A percentile compares a stretch with the other conserved stretches of the same genome.
Conservation (phyloP, 2,113 vertebrate species). For the Channa argus region DNA sequence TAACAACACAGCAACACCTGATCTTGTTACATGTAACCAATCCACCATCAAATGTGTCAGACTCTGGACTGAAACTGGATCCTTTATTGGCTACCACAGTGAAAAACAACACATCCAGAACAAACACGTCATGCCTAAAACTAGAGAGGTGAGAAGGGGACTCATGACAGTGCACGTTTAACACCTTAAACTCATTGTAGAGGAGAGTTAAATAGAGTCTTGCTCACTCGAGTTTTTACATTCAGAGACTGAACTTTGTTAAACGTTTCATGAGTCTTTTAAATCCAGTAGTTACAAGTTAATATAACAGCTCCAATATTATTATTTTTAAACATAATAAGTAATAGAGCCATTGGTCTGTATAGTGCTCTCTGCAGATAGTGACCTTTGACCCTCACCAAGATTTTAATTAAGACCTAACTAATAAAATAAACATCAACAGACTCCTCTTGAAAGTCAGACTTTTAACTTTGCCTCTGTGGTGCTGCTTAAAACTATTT, state of each 20-base stretch:
- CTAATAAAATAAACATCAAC: too few relatives aligned
- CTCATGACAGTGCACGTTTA: slow-evolving; percentile 8
- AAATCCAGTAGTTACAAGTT: too few relatives aligned
- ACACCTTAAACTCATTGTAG: background rate
- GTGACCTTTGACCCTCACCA: slow-evolving; percentile 15
- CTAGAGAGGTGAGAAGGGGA: slow-evolving; percentile 44
- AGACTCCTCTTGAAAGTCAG: background rate
- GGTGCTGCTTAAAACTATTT: too few relatives aligned
- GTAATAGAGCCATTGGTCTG: too few relatives aligned
- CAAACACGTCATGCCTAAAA: slow-evolving; percentile 43
- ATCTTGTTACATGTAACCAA: slow-evolving; percentile 65
- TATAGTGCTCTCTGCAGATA: background rate
- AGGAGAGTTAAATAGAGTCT: background rate
- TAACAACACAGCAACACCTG: slow-evolving; percentile 54
- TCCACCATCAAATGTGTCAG: slow-evolving; percentile 69
- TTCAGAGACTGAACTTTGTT: background rate
- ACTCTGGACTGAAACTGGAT: slow-evolving; percentile 61
- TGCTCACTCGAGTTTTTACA: background rate
- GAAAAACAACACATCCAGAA: slow-evolving; percentile 29
- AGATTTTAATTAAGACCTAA: background rate
- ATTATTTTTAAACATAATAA: background rate
- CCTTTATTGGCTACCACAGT: slow-evolving; percentile 11
- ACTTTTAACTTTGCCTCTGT: too few relatives aligned
- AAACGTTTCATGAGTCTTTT: background rate
- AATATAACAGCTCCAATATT: background rate